These are phyloP conservation scores for Actias luna DNA, from an alignment of 2,888 invertebrate genomes.

Conservation along the genomic window DNA sequence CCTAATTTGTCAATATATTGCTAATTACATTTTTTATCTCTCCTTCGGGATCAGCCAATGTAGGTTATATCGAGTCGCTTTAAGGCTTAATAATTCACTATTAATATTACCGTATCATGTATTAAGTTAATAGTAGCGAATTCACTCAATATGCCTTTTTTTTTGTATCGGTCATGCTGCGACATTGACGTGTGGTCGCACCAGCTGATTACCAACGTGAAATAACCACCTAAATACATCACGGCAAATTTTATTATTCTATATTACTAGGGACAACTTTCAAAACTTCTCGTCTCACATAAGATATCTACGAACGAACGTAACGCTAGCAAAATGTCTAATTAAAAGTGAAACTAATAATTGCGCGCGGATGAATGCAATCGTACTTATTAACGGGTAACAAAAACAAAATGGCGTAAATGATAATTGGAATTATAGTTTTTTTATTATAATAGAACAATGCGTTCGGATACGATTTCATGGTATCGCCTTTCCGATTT, in stretches of 20 bases:
- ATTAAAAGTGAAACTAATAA: constrained; percentile 15
- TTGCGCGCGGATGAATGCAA: not conserved
- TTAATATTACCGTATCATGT: no score
- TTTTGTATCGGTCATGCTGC: no score
- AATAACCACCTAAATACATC: no score
- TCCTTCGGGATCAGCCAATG: no score
- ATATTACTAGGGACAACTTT: not conserved
- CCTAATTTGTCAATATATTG: no score
- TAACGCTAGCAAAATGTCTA: not conserved
- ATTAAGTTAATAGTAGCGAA: no score
- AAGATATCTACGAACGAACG: not conserved
- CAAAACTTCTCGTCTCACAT: not conserved
- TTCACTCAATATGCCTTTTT: no score
- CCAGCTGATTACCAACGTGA: no score
- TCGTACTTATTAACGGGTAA: not conserved
- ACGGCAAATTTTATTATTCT: not conserved
- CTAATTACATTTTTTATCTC: no score
- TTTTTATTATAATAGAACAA: constrained; percentile 19
- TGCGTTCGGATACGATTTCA: constrained; percentile 29
- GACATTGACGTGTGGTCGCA: no score
- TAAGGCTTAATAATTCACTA: no score
- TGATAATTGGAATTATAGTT: constrained; percentile 14
- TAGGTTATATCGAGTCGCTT: no score
- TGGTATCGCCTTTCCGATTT: constrained; percentile 35
- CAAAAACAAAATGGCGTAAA: constrained; percentile 12